Percentiles rank a stretch among this genome's conserved stretches.
These are phyloP conservation scores for Drosophila equinoxialis DNA, from an alignment of 1,140 invertebrate species.

Conservation along the genomic window DNA sequence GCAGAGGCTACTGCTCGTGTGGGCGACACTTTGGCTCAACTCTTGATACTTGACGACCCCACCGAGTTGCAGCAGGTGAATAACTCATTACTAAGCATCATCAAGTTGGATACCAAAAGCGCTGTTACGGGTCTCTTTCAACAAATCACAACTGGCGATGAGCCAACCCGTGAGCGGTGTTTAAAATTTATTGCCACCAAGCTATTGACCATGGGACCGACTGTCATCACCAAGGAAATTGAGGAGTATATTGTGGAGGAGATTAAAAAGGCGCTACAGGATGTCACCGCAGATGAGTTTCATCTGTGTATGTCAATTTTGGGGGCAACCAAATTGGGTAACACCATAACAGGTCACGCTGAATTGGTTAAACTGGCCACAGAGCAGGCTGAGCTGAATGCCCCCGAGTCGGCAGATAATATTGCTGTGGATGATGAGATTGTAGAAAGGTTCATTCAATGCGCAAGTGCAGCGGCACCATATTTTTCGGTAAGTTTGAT, in stretches of 20 bases:
- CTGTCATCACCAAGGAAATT: constrained; percentile 92
- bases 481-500: constrained; percentile 92
- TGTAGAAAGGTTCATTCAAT: constrained; percentile 92
- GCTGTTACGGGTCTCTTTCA: constrained; percentile 93
- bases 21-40: constrained; percentile 95
- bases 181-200: constrained; percentile 94
- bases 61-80: constrained; percentile 92
- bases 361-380: constrained; percentile 93
- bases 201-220: constrained; percentile 90
- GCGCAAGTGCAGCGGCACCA: constrained; percentile 92
- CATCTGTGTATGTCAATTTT: constrained; percentile 94
- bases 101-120: constrained; percentile 86
- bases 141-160: constrained; percentile 91
- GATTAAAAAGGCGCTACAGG: constrained; percentile 94
- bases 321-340: constrained; percentile 90
- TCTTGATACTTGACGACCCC: constrained; percentile 93
- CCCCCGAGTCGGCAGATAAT: constrained; percentile 88
- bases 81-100: constrained; percentile 86
- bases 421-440: constrained; percentile 90
- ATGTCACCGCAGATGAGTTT: constrained; percentile 96
- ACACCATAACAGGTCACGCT: constrained; percentile 92
- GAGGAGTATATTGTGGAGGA: constrained; percentile 94
- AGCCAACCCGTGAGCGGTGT: constrained; percentile 91
- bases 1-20: constrained; percentile 93
- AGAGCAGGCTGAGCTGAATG: constrained; percentile 90